A percentile compares a stretch with the other conserved stretches of the same genome.
Conservation (phyloP, 2,797 vertebrate genomes). For the Euphonia xanthogaster region DNA sequence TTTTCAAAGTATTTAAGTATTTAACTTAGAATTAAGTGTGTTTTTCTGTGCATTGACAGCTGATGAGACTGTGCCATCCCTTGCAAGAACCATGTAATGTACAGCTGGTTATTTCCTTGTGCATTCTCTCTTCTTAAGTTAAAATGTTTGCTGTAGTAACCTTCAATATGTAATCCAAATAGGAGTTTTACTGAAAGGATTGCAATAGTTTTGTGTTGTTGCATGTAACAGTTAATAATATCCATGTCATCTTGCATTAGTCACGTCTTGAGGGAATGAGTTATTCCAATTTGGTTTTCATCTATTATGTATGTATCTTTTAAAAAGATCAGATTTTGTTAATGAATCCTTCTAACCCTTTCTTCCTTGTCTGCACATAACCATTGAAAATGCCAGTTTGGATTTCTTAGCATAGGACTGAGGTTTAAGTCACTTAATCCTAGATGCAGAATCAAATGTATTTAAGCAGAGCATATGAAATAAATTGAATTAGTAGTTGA, state of each 20-base stretch:
- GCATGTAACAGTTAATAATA: not conserved
- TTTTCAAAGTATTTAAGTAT: not conserved
- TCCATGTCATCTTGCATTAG: not conserved
- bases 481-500: not conserved
- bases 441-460: not conserved
- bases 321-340: not conserved
- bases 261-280: not conserved
- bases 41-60: not conserved
- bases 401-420: not conserved
- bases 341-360: not conserved
- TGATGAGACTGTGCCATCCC: not conserved
- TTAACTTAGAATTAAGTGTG: not conserved
- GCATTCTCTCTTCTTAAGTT: not conserved
- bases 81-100: not conserved
- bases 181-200: not conserved
- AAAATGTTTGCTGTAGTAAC: not conserved
- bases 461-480: not conserved
- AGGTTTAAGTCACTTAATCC: not conserved
- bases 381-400: not conserved
- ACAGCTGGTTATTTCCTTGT: not conserved
- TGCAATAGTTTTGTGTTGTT: not conserved
- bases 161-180: not conserved
- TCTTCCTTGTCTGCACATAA: not conserved
- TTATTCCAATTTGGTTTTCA: not conserved
- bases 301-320: not conserved